Conservation (phyloP, 2,888 invertebrate species). For the Noctua pronuba region DNA sequence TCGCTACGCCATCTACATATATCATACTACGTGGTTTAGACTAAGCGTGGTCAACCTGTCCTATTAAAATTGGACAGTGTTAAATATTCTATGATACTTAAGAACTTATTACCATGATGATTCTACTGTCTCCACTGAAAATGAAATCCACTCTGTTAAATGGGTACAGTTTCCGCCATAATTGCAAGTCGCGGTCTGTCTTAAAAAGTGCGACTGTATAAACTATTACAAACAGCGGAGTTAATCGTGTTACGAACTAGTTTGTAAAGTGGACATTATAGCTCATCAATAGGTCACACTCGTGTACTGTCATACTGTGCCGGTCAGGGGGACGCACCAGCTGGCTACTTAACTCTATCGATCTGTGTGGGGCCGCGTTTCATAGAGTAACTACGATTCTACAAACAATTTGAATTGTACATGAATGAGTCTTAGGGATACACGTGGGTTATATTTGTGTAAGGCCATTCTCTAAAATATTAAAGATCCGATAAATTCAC, state of each 20-base stretch:
- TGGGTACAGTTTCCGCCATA: not conserved
- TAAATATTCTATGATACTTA: not conserved
- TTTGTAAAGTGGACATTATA: constrained; percentile 11
- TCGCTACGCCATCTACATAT: not conserved
- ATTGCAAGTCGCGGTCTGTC: not conserved
- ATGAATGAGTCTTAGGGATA: not conserved
- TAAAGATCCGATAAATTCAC: no score
- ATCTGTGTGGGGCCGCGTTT: constrained; percentile 19
- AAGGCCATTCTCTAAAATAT: not conserved
- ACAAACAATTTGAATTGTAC: constrained; percentile 5
- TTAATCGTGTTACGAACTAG: constrained; percentile 12
- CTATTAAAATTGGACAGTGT: not conserved
- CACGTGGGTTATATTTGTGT: not conserved
- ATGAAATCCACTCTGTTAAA: not conserved
- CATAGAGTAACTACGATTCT: not conserved
- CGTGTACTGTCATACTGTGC: not conserved
- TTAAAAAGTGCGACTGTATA: not conserved
- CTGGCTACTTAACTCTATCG: constrained; percentile 25
- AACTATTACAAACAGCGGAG: not conserved
- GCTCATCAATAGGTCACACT: constrained; percentile 37
- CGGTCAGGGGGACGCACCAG: constrained; percentile 29
- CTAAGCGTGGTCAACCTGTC: not conserved
- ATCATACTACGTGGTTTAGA: constrained; percentile 5
- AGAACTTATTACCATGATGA: constrained; percentile 2
- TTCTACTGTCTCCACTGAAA: not conserved